Evolutionary conservation across 2,888 invertebrate genomes (phyloP).

Genomic region (Onthophagus sagittarius): DNA sequence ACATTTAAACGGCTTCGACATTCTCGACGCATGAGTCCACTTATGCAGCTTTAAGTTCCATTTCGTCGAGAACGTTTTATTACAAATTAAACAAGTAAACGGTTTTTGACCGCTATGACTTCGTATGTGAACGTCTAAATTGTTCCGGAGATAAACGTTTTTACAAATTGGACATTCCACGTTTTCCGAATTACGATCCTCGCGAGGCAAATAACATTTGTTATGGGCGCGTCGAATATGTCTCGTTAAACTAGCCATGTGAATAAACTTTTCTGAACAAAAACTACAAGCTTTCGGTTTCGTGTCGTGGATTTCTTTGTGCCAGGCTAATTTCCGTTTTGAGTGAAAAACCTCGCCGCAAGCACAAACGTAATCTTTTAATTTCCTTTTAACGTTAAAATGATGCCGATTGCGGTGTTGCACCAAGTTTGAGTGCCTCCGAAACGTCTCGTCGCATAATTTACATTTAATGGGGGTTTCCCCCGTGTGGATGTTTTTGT

Average conservation of each 20-base stretch:
- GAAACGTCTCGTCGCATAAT: conserved; percentile 74
- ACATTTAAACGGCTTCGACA: conserved; percentile 82
- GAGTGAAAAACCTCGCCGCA: conserved; percentile 82
- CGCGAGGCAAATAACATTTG: conserved; percentile 65
- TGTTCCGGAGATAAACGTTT: conserved; percentile 72
- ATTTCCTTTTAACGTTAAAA: conserved; percentile 65
- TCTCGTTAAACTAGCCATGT: conserved; percentile 75
- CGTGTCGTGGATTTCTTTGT: conserved; percentile 78
- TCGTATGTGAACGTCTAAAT: conserved; percentile 74
- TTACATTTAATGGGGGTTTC: conserved; percentile 77
- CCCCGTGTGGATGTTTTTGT: conserved; percentile 79
- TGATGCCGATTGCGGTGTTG: conserved; percentile 80
- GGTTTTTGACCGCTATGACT: conserved; percentile 75
- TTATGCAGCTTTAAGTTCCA: conserved; percentile 87
- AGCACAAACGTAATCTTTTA: conserved; percentile 45
- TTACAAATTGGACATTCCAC: conserved; percentile 77
- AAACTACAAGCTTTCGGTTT: conserved; percentile 80
- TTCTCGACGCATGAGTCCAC: conserved; percentile 83
- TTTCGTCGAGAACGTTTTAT: conserved; percentile 81
- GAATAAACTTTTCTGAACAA: conserved; percentile 84
- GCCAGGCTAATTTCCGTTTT: conserved; percentile 80
- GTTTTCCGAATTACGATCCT: conserved; percentile 60
- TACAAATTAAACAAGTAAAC: conserved; percentile 78
- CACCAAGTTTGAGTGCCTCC: conserved; percentile 78
- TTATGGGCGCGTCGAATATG: conserved; percentile 81